Evolutionary conservation across 1,140 invertebrate species (phyloP).

Genomic region (Plectrocnemia conspersa): DNA sequence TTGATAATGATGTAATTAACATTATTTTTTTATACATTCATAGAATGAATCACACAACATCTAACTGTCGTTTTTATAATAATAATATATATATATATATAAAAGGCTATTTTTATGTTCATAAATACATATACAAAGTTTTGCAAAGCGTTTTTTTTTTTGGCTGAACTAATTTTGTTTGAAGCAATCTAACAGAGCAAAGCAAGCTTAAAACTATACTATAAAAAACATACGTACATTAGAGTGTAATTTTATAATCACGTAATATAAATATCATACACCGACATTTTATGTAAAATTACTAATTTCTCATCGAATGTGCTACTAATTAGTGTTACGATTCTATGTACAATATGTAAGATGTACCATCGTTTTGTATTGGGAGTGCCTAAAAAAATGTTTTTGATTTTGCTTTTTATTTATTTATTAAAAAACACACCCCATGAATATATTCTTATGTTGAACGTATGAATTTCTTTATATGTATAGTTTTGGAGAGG

Average conservation of each 20-base stretch:
- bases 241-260: too few relatives aligned
- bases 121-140: not conserved
- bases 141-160: slow-evolving; percentile 11
- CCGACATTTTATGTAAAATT: too few relatives aligned
- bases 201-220: slow-evolving; percentile 15
- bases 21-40: not conserved
- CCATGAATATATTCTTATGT: too few relatives aligned
- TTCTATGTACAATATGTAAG: too few relatives aligned
- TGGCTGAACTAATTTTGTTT: slow-evolving; percentile 35
- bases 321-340: too few relatives aligned
- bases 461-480: not conserved
- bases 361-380: too few relatives aligned
- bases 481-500: slow-evolving; percentile 80
- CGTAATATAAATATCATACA: too few relatives aligned
- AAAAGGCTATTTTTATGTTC: not conserved
- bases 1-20: slow-evolving; percentile 1
- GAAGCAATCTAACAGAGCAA: slow-evolving; percentile 34
- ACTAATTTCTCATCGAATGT: too few relatives aligned
- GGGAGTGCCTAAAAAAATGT: too few relatives aligned
- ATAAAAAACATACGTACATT: too few relatives aligned
- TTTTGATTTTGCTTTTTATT: too few relatives aligned
- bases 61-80: not conserved
- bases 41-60: not conserved
- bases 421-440: too few relatives aligned
- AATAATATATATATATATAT: not conserved